These are phyloP conservation scores for Nasonia vitripennis DNA, from an alignment of 1,140 invertebrate genomes.

Conservation along the genomic window DNA sequence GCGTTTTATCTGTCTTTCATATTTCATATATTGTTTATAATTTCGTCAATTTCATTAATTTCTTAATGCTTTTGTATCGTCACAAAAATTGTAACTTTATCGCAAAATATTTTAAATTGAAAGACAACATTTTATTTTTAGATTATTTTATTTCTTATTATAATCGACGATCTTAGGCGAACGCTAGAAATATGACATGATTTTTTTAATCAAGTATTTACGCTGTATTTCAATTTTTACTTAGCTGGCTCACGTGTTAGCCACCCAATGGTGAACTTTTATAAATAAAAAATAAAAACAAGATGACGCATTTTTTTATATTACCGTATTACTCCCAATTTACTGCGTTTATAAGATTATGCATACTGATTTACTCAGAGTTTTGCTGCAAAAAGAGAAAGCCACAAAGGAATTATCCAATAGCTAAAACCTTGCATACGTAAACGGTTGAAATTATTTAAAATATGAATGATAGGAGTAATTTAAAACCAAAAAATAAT, in stretches of 20 bases:
- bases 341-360: too few species aligned
- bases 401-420: too few species aligned
- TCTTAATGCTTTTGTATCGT: neutral
- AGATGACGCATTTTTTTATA: neutral
- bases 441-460: too few species aligned
- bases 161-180: neutral
- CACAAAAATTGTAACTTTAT: neutral
- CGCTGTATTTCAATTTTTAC: slow-evolving; percentile 23
- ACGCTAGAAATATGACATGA: neutral
- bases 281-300: slow-evolving; percentile 56
- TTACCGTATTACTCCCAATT: neutral
- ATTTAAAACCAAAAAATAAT: too few species aligned
- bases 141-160: neutral
- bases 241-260: slow-evolving; percentile 62
- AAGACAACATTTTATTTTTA: slow-evolving; percentile 11
- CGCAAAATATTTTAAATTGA: neutral
- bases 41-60: slow-evolving; percentile 3
- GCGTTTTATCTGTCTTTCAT: slow-evolving; percentile 10
- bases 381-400: too few species aligned
- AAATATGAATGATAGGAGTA: too few species aligned
- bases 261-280: slow-evolving; percentile 56
- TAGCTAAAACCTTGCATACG: too few species aligned
- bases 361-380: too few species aligned
- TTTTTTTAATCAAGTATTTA: slow-evolving; percentile 20
- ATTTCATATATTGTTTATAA: neutral